Base-by-base conservation (phyloP, 2,888 invertebrate species). In the Spialia ferax region DNA sequence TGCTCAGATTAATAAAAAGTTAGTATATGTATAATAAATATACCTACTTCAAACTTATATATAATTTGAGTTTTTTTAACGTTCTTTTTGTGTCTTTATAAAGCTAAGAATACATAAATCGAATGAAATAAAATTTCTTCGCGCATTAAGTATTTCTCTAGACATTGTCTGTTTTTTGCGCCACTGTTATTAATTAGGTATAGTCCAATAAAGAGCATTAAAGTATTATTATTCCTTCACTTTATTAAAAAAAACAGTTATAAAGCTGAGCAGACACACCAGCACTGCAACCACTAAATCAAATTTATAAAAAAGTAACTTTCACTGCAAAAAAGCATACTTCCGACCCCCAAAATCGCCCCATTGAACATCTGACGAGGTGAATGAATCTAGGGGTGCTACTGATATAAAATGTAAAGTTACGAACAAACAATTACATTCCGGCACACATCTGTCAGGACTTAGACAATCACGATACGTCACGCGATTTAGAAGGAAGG, bases 381-480 rank as follows among this genome's bases (percentile, higher is more conserved):
- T 90, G 91, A 93, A 92, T 91, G 92, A 88, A 91, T 89, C 85
- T 84, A 82, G 73, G 89, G 87, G 88, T 87, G 87, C 83, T 78
- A 88, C 76, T 88, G 89, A 88, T 91, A 91, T 88, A 88, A 89
- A 91, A 87, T 89, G 87, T 88, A 89, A 86, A 89, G 85, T 89
- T 87, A 84, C 86, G 85, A 79, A 78, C 88, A 84, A 82, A 90
- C 91, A 87, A 91, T 91, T 91, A 93, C 91, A 93, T 93, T 91
- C 93, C 93, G 86, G 84, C 89, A 93, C 91, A 92, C 93, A 93
- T 92, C 93, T 93, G 93, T 93, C 91, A 89, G 87, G 83, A 89
- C 88, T 91, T 91, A 92, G 91, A 91, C 93, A 93, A 93, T 93
- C 93, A 93, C 93, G 91, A 93, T 92, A 91, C 87, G 91, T 85